Evolutionary conservation across 2,888 invertebrate species (phyloP).

Genomic region (Odontothrips loti): DNA sequence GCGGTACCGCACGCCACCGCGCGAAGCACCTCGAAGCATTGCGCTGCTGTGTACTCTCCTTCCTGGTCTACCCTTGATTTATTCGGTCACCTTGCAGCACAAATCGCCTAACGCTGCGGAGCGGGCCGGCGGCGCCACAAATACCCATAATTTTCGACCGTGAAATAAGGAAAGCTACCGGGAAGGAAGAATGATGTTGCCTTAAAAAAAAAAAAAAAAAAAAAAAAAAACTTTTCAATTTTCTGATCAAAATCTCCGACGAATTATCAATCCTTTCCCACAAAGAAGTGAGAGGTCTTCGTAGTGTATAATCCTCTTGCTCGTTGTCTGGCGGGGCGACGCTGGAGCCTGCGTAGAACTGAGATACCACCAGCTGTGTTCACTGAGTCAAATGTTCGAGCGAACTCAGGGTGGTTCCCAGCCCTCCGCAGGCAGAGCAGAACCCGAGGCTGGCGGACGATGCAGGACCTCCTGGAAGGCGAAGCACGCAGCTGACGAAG

Average conservation of each 20-base stretch:
- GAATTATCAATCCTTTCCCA: too few relatives aligned
- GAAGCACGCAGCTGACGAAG: not conserved
- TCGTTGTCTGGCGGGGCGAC: not conserved
- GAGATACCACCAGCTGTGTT: conserved; percentile 99
- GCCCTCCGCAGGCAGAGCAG: conserved; percentile 57
- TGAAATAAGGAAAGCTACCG: too few relatives aligned
- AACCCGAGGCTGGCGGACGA: not conserved
- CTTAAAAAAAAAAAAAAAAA: too few relatives aligned
- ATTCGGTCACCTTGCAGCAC: not conserved
- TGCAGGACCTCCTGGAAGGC: not conserved
- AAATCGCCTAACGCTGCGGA: too few relatives aligned
- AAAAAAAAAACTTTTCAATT: too few relatives aligned
- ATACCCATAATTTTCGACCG: too few relatives aligned
- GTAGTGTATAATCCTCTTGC: not conserved
- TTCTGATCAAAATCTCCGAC: too few relatives aligned
- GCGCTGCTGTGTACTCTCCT: not conserved
- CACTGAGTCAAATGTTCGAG: conserved; percentile 72
- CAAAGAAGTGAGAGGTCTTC: too few relatives aligned
- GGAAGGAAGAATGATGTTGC: too few relatives aligned
- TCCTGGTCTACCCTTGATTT: conserved; percentile 10
- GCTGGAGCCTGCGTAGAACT: conserved; percentile 55
- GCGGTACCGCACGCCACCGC: conserved; percentile 9
- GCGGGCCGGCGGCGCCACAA: too few relatives aligned
- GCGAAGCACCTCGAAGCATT: conserved; percentile 30
- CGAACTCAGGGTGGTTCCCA: conserved; percentile 98